Base-by-base conservation (phyloP, 1,140 invertebrate genomes). In the Pogonomyrmex californicus region DNA sequence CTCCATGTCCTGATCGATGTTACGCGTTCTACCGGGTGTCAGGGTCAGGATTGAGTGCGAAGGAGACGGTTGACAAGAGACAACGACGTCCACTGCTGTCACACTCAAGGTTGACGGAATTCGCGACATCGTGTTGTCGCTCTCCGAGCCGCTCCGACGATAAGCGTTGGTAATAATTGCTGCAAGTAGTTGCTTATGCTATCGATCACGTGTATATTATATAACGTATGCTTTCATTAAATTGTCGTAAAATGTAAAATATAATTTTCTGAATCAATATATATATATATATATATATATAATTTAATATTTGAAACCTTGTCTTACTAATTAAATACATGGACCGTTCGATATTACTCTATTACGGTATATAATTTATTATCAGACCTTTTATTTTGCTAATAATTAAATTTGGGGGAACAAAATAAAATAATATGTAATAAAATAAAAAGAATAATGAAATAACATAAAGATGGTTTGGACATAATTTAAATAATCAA, bases 1-100 rank as follows among this genome's bases (percentile, higher is more conserved):
- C 94, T 98, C 97, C 97, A 98, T 98, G 92, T 98, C 98, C 94
- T 97, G 97, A 93, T 98, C 97, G 91, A 98, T 97, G 94, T 98
- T 98, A 89, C 97, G 96, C 75, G 97, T 97, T 90, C 97, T 96
- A 58, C 97, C 97, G 58, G 97, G 97, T 88, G 97, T 97, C 87
- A 97, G 94, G 75, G 97, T 96, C 86, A 97, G 95, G 85, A 97
- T 96, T 14, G 97, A 97, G 77, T 95, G 94, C 51, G 95, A 95
- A 41, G 96, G 96, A 66, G 96, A 96, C 77, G 95, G 95, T 47
- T 95, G 95, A 88, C 95, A 95, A 41, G 94, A 92, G 47, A 96
- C 93, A 41, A 95, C 92, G 9, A 96, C 94, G 86, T 96, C 96
- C 49, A 95, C 94, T 30, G 94, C 94, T 68, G 95, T 92, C 47